Percentiles rank a stretch among this genome's conserved stretches.
Conservation (phyloP, 2,113 vertebrate species). For the Gallinago paraguaiae region DNA sequence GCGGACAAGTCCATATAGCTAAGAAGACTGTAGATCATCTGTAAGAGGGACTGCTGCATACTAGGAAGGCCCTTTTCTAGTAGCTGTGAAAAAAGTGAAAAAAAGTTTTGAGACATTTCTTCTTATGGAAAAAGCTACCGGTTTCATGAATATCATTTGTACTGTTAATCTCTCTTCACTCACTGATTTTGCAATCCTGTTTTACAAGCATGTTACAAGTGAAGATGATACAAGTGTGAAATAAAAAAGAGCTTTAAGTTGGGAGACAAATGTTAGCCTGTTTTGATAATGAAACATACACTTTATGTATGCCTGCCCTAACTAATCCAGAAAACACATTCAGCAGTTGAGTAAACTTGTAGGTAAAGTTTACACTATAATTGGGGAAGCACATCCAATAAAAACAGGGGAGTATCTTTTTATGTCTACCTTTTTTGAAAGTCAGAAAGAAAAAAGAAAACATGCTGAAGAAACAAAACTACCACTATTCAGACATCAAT, state of each 20-base stretch:
- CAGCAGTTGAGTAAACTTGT: not conserved
- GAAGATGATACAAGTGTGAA: not conserved
- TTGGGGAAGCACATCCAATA: not conserved
- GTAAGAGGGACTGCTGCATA: slow-evolving; percentile 95
- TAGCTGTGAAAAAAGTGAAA: slow-evolving; percentile 74
- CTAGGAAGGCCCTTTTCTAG: slow-evolving; percentile 95
- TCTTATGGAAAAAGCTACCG: not conserved
- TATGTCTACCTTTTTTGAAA: slow-evolving; percentile 3
- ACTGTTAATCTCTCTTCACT: not conserved
- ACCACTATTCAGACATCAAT: slow-evolving; percentile 9
- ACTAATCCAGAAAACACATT: slow-evolving; percentile 22
- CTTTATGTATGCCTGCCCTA: not conserved
- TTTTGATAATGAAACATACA: not conserved
- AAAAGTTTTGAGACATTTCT: not conserved
- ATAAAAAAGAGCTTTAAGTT: not conserved
- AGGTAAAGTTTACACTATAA: not conserved
- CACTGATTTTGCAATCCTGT: not conserved
- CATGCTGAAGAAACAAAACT: slow-evolving; percentile 31
- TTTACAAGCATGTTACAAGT: not conserved
- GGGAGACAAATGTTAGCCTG: not conserved
- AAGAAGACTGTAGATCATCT: slow-evolving; percentile 95
- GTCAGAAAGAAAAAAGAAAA: slow-evolving; percentile 21
- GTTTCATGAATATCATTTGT: not conserved
- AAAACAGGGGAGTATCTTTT: slow-evolving; percentile 12
- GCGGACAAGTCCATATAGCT: slow-evolving; percentile 94